Base-by-base conservation (phyloP, 2,888 invertebrate species). In the Capitulum mitella region DNA sequence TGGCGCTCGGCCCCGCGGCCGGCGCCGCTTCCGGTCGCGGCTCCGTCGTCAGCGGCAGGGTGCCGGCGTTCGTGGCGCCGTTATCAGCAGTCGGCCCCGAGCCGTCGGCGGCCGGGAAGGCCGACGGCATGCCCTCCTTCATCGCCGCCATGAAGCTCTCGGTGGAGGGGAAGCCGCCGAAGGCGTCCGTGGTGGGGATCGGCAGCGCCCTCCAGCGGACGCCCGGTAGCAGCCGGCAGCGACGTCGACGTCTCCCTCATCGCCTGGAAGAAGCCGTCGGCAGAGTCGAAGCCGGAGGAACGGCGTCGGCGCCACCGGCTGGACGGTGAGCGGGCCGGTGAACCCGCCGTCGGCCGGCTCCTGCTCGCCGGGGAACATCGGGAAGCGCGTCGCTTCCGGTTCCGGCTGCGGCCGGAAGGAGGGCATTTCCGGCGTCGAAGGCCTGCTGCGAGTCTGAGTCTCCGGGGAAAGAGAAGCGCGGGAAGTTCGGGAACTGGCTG, bases 401-500 rank as follows among this genome's bases (percentile, higher is more conserved):
- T 10, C 70, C 6, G 5, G 5, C 43, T 43, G 6, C 43, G 43
- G 6, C 6, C 64, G 19, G 6, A 40, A 70, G 26, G 26, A 64
- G 14, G 5, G 16, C 34, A 22, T 1, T 34, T 0, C 32, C 10
- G 14, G 19, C 34, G 34, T 10, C 26, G 26, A 0, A 6, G 6
- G 37, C 26, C 12, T 26, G 64, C 1, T 5, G 32, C 16, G 37
- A 14, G 22, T 22, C 64, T 19, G n/a, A n/a, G n/a, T 3, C 37
- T 19, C 22, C 10, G 1, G 37, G 70, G 70, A 70, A 70, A 5
- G 70, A 26, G 12, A 70, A 70, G 40, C 10, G 37, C 0, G 70
- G 70, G 70, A 70, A 70, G 70, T 70, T 70, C 26, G 70, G 70
- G 70, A 70, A 70, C 37, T 70, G 37, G 26, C 70, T 70, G 5